phyloP scores from a whole-genome alignment of 2,113 vertebrate genomes.

The Oceanodroma tethys region DNA sequence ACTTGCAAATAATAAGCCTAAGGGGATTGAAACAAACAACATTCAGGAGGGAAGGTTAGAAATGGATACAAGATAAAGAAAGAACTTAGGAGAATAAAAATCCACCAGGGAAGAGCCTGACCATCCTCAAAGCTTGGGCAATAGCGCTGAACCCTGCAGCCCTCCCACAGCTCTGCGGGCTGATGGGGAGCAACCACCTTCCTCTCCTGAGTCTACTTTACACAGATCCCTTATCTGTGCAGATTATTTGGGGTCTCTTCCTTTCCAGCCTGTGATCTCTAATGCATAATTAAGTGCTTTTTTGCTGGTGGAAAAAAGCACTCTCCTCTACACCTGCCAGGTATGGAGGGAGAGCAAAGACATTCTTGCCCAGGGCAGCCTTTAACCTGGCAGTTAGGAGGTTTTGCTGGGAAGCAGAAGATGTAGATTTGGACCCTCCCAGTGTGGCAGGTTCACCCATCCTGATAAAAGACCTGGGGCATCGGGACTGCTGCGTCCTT shows the following conservation, averaged over 20 bases:
- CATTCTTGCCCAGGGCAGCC: not conserved
- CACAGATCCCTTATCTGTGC: not conserved
- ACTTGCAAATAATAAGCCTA: not conserved
- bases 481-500: too few relatives aligned
- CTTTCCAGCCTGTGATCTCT: not conserved
- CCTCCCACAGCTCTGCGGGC: not conserved
- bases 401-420: not conserved
- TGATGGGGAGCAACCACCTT: not conserved
- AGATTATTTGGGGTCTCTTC: not conserved
- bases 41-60: not conserved
- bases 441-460: not conserved
- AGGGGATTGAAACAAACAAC: not conserved
- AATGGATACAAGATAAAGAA: not conserved
- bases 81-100: not conserved
- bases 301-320: not conserved
- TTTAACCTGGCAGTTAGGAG: not conserved
- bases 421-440: not conserved
- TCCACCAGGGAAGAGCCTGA: not conserved
- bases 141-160: not conserved
- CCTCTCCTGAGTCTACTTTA: not conserved
- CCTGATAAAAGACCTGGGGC: too few relatives aligned
- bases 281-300: not conserved
- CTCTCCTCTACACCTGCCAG: not conserved
- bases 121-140: not conserved
- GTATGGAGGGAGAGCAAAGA: not conserved